Percentiles rank a stretch among this genome's conserved stretches.
Conservation (phyloP, 2,888 invertebrate species). For the Hydrotaea cyrtoneurina region DNA sequence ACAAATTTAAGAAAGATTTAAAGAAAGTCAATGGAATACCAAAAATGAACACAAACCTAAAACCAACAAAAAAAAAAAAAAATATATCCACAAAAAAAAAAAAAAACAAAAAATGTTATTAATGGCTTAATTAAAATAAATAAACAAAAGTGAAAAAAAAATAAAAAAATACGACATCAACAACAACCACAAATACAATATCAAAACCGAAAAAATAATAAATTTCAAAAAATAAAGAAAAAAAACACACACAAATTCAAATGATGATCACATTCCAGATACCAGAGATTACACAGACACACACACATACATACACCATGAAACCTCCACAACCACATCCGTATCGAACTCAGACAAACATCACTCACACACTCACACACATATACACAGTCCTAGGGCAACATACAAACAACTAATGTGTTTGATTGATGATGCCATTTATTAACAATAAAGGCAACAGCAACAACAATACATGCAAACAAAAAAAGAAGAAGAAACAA, state of each 20-base stretch:
- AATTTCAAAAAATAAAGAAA: conserved; percentile 37
- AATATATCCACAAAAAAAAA: conserved; percentile 49
- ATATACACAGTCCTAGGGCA: conserved; percentile 47
- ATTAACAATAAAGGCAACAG: conserved; percentile 38
- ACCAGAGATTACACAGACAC: background rate
- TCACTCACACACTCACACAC: conserved; percentile 42
- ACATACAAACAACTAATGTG: conserved; percentile 41
- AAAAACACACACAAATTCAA: conserved; percentile 27
- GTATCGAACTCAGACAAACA: background rate
- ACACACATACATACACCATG: too few relatives aligned
- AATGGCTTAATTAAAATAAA: conserved; percentile 64
- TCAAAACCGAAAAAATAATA: conserved; percentile 32
- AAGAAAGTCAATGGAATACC: background rate
- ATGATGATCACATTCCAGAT: background rate
- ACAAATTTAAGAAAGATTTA: background rate
- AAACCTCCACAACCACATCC: too few relatives aligned
- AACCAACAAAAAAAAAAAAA: conserved; percentile 32
- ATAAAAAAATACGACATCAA: conserved; percentile 4
- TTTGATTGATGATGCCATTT: conserved; percentile 61
- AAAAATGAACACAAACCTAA: background rate
- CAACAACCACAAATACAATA: conserved; percentile 9
- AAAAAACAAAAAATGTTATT: conserved; percentile 58
- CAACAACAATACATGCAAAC: background rate
- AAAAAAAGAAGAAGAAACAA: conserved; percentile 27
- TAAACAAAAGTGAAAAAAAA: conserved; percentile 27